These are phyloP conservation scores for Catagonus wagneri DNA, from an alignment of 2,113 vertebrate genomes.

Conservation along the genomic window DNA sequence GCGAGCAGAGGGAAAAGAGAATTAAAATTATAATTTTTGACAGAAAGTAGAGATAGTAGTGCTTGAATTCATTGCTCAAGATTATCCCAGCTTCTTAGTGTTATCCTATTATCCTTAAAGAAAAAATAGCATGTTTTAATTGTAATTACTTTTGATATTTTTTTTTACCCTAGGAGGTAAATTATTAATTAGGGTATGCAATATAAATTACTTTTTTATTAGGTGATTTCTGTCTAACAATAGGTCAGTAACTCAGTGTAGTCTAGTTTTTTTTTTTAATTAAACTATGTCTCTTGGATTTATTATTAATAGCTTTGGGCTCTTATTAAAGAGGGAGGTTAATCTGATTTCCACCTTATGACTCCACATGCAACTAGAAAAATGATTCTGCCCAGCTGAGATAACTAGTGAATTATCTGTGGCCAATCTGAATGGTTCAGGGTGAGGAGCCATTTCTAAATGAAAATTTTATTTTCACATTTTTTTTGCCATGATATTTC, in stretches of 20 bases:
- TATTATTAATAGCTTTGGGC: constrained; percentile 86
- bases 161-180: constrained; percentile 84
- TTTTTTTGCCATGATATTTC: constrained; percentile 38
- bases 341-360: constrained; percentile 78
- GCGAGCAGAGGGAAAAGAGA: constrained; percentile 26
- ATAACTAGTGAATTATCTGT: constrained; percentile 58
- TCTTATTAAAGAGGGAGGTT: constrained; percentile 78
- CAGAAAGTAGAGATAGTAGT: constrained; percentile 64
- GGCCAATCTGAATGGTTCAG: neutral
- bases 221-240: constrained; percentile 81
- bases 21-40: constrained; percentile 67
- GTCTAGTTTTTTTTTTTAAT: constrained; percentile 80
- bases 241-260: too few species aligned
- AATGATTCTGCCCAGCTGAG: constrained; percentile 47
- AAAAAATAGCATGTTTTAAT: constrained; percentile 77
- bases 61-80: constrained; percentile 74
- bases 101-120: constrained; percentile 81
- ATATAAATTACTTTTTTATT: constrained; percentile 85
- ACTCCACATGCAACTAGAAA: constrained; percentile 33
- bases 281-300: constrained; percentile 84
- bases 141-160: constrained; percentile 84
- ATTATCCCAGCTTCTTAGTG: constrained; percentile 78
- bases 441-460: constrained; percentile 34
- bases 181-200: constrained; percentile 86
- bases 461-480: constrained; percentile 56